Conservation (phyloP, 2,888 invertebrate species). For the Netelia fuscicornis region DNA sequence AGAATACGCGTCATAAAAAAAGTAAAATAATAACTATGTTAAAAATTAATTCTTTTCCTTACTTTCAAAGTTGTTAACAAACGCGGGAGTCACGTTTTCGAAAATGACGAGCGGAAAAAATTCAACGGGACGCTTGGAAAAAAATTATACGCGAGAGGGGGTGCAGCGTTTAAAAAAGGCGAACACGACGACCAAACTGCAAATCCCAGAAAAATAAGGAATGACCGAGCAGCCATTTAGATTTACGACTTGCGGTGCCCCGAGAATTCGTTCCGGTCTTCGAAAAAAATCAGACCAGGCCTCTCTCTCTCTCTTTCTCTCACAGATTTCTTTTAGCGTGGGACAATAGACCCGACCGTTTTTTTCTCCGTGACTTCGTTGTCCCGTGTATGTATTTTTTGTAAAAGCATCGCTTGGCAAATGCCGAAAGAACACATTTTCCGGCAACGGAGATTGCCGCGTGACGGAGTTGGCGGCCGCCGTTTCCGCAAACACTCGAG, state of each 20-base stretch:
- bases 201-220: conserved; percentile 52
- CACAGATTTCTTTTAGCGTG: conserved; percentile 54
- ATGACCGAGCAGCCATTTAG: conserved; percentile 68
- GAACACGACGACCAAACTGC: conserved; percentile 34
- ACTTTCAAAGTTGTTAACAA: background rate
- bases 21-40: conserved; percentile 8
- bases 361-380: conserved; percentile 61
- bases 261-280: conserved; percentile 77
- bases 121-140: conserved; percentile 31
- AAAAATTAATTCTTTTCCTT: background rate
- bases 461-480: conserved; percentile 77
- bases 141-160: conserved; percentile 14
- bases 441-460: conserved; percentile 67
- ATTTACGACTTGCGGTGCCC: conserved; percentile 78
- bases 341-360: conserved; percentile 65
- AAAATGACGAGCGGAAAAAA: conserved; percentile 44
- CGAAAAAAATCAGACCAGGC: conserved; percentile 74
- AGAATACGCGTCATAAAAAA: conserved; percentile 35
- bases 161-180: conserved; percentile 39
- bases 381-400: conserved; percentile 44
- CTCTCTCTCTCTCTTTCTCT: conserved; percentile 66
- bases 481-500: conserved; percentile 82
- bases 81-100: background rate
- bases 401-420: conserved; percentile 42
- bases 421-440: conserved; percentile 59